phyloP scores from a whole-genome alignment of 2,797 vertebrate genomes.

The Paguma larvata region DNA sequence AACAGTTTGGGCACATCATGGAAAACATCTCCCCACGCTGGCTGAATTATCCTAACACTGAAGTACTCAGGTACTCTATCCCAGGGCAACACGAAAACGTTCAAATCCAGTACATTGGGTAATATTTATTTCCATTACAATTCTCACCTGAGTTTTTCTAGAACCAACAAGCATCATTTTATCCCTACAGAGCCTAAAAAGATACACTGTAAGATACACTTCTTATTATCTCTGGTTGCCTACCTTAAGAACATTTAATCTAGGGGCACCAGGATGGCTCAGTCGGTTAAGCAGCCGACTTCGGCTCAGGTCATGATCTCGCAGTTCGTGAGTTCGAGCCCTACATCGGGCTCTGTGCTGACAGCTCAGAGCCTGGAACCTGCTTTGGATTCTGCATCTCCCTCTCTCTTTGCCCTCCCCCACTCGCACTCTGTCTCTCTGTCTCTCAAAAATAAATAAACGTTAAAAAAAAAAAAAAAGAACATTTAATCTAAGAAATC shows the following conservation, averaged over 20 bases:
- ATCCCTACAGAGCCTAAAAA: not conserved
- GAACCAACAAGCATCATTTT: conserved; percentile 31
- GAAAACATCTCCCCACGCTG: not conserved
- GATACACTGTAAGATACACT: not conserved
- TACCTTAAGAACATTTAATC: conserved; percentile 36
- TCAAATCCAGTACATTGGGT: not conserved
- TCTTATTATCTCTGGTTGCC: conserved; percentile 6
- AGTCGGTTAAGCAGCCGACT: too few species aligned
- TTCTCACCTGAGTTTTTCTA: not conserved
- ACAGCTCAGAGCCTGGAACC: too few species aligned
- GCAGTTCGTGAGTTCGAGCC: too few species aligned
- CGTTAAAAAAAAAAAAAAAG: not conserved
- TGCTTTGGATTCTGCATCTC: too few species aligned
- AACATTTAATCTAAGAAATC: conserved; percentile 1
- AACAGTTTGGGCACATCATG: not conserved
- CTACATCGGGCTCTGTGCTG: too few species aligned
- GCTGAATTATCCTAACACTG: not conserved
- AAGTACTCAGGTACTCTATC: not conserved
- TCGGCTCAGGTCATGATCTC: too few species aligned
- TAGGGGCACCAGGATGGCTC: not conserved
- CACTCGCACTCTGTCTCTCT: too few species aligned
- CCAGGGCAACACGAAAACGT: not conserved
- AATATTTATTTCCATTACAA: conserved; percentile 52
- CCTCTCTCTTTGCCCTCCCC: too few species aligned
- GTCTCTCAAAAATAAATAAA: too few species aligned